Evolutionary conservation across 2,888 invertebrate genomes (phyloP), one percentile per base, ranked within the genome.

Genomic region (Acrobasis consociella): DNA sequence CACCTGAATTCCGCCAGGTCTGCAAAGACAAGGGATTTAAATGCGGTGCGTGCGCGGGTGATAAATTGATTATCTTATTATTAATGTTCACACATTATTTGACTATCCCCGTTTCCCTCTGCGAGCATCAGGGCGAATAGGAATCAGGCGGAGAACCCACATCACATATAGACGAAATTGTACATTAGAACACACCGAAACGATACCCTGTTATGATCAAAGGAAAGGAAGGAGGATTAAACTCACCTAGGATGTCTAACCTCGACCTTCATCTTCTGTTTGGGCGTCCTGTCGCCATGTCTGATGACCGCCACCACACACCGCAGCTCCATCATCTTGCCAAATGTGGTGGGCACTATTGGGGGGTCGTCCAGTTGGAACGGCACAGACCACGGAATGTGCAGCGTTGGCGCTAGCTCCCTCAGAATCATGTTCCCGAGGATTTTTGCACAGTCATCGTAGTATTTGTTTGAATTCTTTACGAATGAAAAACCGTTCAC

Each of bases 261-360:
- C 94, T 99, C 99, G 71, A 99, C 99, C 89, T 99, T 99, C 99
- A 99, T 99, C 93, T 99, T 99, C 92, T 99, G 99, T 85, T 99
- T 99, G 0, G 99, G 99, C 13, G 99, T 99, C 70, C 99, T 93
- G 87, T 99, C 99, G 0, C 99, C 99, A 81, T 99, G 99, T 65
- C 99, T 93, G 66, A 99, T 99, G 8, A 99, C 97, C 31, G 97
- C 99, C 50, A 99, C 98, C 3, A 99, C 99, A 85, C 99, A 99
- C 39, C 99, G 93, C 67, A 96, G 81, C 74, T 96, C 96, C 96
- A 96, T 96, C 98, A 99, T 98, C 93, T 99, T 99, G 15, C 99
- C 99, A 82, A 98, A 98, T 0, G 99, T 99, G 0, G 99, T 99
- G 1, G 99, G 99, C 58, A 99, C 99, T 69, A 99, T 98, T 1